Conservation (phyloP, 2,797 vertebrate genomes). For the Onychomys torridus region DNA sequence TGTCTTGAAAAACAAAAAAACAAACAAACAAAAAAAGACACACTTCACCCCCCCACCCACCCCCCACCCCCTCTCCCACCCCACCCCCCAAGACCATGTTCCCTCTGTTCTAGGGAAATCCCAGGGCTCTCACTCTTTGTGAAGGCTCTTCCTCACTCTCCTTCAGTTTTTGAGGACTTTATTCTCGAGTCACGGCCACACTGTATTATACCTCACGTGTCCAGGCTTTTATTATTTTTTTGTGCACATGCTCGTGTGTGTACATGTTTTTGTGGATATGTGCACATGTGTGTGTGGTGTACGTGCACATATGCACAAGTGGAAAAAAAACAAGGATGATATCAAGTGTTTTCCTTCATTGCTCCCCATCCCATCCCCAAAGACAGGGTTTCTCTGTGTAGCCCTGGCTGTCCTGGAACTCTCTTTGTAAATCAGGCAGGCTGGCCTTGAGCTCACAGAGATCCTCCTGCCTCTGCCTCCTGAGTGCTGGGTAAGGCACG, state of each 20-base stretch:
- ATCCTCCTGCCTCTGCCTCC: background rate
- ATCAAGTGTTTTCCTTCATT: background rate
- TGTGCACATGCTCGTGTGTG: background rate
- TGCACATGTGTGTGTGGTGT: background rate
- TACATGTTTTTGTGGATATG: background rate
- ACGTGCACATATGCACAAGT: background rate
- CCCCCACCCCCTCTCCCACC: too few species aligned
- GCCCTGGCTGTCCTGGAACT: background rate
- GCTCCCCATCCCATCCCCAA: background rate
- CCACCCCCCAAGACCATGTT: background rate
- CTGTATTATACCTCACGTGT: background rate
- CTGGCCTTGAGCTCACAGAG: background rate
- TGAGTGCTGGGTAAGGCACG: background rate
- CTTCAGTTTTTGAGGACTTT: slow-evolving; percentile 7
- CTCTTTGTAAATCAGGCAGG: background rate
- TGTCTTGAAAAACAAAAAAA: too few species aligned
- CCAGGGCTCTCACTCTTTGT: background rate
- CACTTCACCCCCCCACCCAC: too few species aligned
- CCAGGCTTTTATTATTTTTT: background rate
- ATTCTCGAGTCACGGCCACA: background rate
- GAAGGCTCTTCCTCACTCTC: background rate
- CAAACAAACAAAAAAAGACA: too few species aligned
- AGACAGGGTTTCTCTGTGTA: background rate
- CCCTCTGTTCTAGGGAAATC: background rate
- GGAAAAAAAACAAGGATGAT: too few species aligned